Evolutionary conservation across 2,888 invertebrate genomes (phyloP), one percentile per base, ranked within the genome.

Genomic region (Mongoloraphidia duomilia): DNA sequence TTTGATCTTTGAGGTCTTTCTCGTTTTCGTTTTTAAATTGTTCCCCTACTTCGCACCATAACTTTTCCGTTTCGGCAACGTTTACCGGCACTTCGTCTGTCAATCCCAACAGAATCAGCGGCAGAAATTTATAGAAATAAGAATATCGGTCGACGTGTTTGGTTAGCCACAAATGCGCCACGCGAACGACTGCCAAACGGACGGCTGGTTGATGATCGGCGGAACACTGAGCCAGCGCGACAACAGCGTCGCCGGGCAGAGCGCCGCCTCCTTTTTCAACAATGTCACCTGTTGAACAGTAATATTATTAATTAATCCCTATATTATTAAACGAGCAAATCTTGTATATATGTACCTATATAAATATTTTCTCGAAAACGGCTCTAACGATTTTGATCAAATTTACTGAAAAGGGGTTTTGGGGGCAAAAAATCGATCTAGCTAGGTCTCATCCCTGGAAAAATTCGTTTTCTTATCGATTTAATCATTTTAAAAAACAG

Each of bases 21-120:
- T 92, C 85, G 66, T 95, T 95, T 65, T 95, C 95, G 40, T 79
- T 72, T 65, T 84, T 77, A 65, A 83, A 95, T 55, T 83, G 81
- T 38, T 79, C 63, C 0, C 95, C 95, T 54, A 82, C 78, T 55
- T 77, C 70, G 2, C 73, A 63, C 91, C 91, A 92, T 2, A 82
- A 63, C 2, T 70, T 66, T 2, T 66, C 63, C 0, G 87, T 81
- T 54, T 77, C 74, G 9, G 70, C 65, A 50, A 79, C 70, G n/a
- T 87, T 78, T 52, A 85, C 84, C 2, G 75, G 75, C 51, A 86
- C 79, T 51, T 85, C 84, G 64, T 95, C 95, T 57, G 84, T 83
- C 3, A 92, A 68, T 80, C 91, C 84, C 41, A 91, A 89, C 36
- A 95, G 67, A 4, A 93, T 68, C 10, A 94, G 66, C 0, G 95